Evolutionary conservation across 2,888 invertebrate species (phyloP).

Genomic region (Tetanocera ferruginea): DNA sequence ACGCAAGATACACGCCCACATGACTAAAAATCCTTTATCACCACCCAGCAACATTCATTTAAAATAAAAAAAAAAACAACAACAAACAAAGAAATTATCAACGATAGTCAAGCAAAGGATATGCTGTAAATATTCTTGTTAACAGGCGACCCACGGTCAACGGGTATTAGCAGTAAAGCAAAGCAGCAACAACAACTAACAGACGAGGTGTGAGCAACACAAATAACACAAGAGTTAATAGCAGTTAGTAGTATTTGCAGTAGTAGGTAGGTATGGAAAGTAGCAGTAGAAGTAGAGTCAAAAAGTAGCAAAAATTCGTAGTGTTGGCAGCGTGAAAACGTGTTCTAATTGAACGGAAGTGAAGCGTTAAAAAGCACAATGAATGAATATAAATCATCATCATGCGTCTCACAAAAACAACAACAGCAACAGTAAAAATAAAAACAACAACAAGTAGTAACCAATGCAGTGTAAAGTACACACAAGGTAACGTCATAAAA

Average conservation of each 20-base stretch:
- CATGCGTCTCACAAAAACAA: neutral
- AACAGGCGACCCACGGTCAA: conserved; percentile 25
- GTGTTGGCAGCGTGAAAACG: neutral
- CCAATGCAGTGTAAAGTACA: neutral
- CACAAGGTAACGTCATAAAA: neutral
- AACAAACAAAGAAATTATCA: too few species aligned
- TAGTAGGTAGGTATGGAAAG: neutral
- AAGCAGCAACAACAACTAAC: conserved; percentile 6
- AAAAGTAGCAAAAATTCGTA: neutral
- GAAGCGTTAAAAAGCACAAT: conserved; percentile 30
- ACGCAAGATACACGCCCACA: neutral
- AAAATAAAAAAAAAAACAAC: neutral
- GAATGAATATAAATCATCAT: conserved; percentile 28
- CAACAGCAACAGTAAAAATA: neutral
- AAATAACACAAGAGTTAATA: neutral
- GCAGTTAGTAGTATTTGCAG: neutral
- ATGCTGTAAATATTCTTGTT: conserved; percentile 34
- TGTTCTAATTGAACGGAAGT: conserved; percentile 35
- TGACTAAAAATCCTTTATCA: neutral
- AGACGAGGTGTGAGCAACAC: neutral
- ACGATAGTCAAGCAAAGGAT: conserved; percentile 13
- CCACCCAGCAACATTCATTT: neutral
- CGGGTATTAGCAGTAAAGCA: neutral
- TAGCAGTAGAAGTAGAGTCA: neutral
- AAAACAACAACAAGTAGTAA: neutral